phyloP scores from a whole-genome alignment of 2,113 vertebrate species.

The Sapajus apella region DNA sequence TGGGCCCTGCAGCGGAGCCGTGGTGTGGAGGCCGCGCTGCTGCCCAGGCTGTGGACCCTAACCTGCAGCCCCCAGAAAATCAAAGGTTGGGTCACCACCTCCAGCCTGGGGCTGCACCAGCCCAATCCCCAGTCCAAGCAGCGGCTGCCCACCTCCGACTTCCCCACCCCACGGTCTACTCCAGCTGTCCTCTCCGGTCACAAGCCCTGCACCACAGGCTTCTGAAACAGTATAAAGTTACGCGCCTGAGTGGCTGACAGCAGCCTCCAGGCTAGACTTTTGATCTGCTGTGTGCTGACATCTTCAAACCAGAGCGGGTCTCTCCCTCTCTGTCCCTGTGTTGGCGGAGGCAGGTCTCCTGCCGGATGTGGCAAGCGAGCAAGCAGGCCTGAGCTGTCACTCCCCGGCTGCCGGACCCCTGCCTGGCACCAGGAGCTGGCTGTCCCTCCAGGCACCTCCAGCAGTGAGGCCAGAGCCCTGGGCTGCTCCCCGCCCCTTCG shows the following conservation, averaged over 20 bases:
- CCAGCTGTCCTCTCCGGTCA: fast-evolving
- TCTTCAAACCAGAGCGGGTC: slow-evolving; percentile 50
- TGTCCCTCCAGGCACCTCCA: neutral
- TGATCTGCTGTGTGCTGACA: slow-evolving; percentile 78
- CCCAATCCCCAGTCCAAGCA: neutral
- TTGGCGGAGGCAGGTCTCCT: slow-evolving; percentile 1
- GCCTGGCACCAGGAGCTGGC: neutral
- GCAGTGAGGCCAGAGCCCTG: neutral
- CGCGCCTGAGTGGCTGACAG: slow-evolving; percentile 80
- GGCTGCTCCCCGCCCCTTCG: neutral
- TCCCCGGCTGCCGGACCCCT: neutral
- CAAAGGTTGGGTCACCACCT: no score
- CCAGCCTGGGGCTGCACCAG: neutral
- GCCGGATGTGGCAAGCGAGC: fast-evolving
- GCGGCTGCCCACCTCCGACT: neutral
- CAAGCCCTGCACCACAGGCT: neutral
- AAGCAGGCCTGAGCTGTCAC: neutral
- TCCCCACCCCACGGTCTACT: neutral
- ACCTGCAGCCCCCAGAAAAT: neutral
- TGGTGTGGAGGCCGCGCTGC: fast-evolving
- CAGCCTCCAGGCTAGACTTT: slow-evolving; percentile 81
- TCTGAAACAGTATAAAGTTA: slow-evolving; percentile 69
- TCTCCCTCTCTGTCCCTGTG: fast-evolving
- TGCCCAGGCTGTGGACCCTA: neutral
- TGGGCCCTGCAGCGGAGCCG: neutral